Base-by-base conservation (phyloP, 2,797 vertebrate species). In the Coendou prehensilis region DNA sequence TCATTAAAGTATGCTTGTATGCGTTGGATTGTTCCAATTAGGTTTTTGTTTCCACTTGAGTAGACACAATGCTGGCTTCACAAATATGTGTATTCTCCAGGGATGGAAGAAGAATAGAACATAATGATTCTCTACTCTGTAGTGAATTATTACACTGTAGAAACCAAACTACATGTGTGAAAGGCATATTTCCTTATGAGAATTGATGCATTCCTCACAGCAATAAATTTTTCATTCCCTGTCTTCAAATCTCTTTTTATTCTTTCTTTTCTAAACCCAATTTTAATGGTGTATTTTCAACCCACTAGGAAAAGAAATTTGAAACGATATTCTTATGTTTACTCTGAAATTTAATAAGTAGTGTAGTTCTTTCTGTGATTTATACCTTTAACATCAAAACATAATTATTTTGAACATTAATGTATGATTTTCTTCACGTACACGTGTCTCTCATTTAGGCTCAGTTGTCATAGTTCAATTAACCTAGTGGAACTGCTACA, bases 21-120 rank as follows among this genome's bases (percentile, higher is more conserved):
- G 45, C n/a, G 22, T n/a, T 82, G 67, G 61, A 52, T 78, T 85
- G 59, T 76, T 93, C 5, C 47, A 79, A 22, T 78, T 93, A 89
- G 30, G 59, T n/a, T 95, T 93, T 91, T 86, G 52, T 93, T 94
- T 95, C 22, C 63, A 33, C 92, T 92, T 94, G 78, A 22, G 17
- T 71, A 75, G 47, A 61, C 26, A 30, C 22, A 75, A 18, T 45
- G 6, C 17, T 89, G 52, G 13, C 28, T 61, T 88, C 23, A 71
- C 47, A 37, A 81, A 11, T 41, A 4, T 63, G 67, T 5, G 76
- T 14, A 41, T 54, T 85, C 37, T 88, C 37, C 37, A 63, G 5
- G 2, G 41, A 64, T 4, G 52, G 15, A 41, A 2, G 17, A 79
- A 81, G n/a, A 83, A 92, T 15, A 71, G 91, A 56, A 71, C 37